phyloP scores from a whole-genome alignment of 2,888 invertebrate genomes.

The Pheosia tremula region DNA sequence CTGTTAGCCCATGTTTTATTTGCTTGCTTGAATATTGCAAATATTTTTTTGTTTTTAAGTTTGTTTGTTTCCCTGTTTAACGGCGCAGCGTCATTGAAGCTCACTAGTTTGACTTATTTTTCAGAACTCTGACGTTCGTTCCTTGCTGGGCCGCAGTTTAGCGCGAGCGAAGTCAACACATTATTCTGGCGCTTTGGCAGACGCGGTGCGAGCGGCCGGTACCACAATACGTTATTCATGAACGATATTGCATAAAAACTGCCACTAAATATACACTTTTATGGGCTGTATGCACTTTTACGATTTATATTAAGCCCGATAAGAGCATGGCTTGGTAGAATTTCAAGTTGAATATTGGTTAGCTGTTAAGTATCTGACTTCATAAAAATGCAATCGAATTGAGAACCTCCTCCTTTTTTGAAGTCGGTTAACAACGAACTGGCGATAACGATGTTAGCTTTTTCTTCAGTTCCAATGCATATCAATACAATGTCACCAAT shows the following conservation, averaged over 20 bases:
- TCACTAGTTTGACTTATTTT: slow-evolving; percentile 29
- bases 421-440: too few relatives aligned
- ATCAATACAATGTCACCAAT: too few relatives aligned
- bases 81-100: not conserved
- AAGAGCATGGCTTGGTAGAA: not conserved
- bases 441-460: too few relatives aligned
- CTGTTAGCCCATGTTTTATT: too few relatives aligned
- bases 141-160: slow-evolving; percentile 81
- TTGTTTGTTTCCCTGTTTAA: not conserved
- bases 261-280: not conserved
- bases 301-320: not conserved
- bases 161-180: slow-evolving; percentile 83
- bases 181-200: slow-evolving; percentile 80
- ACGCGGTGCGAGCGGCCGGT: slow-evolving; percentile 76
- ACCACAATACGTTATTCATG: not conserved
- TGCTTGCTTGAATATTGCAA: too few relatives aligned
- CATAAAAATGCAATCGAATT: not conserved
- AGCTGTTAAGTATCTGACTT: not conserved
- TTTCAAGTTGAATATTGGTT: not conserved
- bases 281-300: not conserved
- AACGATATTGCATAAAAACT: slow-evolving; percentile 3
- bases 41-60: too few relatives aligned
- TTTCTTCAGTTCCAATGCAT: too few relatives aligned
- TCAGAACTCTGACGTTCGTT: slow-evolving; percentile 74
- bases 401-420: too few relatives aligned